Evolutionary conservation across 2,113 vertebrate species (phyloP), one percentile per base, ranked within the genome.

Genomic region (Antennarius striatus): DNA sequence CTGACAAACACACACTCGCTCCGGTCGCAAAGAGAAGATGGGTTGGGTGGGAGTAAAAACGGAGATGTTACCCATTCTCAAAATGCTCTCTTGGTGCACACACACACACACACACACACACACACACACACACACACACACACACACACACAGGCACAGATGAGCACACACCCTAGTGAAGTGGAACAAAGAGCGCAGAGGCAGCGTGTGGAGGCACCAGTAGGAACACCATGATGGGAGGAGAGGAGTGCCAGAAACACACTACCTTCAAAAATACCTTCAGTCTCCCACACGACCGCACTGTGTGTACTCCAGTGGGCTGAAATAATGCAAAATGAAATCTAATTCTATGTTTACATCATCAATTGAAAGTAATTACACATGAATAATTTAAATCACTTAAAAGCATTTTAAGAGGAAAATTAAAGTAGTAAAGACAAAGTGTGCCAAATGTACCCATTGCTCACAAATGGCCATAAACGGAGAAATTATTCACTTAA

Each of bases 131-230:
- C 10, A 54, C 0, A 10, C 22, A 63, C 17, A 55, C 4, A 48
- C 16, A 43, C 6, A 56, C 48, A 48, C 45, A 50, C 3, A 48
- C 39, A 39, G 22, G n/a, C 58, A 74, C 53, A 69, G 22, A 51
- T 7, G 45, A 32, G 51, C 28, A 82, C 76, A 86, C 84, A 85
- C 85, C 83, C 82, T 64, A 68, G 70, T 32, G 46, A 69, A 70
- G 75, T 80, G 84, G 85, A 89, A 87, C 88, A 91, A 89, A 91
- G 89, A 82, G 77, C 48, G 36, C 15, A 16, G 64, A 82, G 65
- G 73, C 81, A 81, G 81, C 82, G 67, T 85, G 83, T 63, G 69
- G 80, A 85, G 68, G 53, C 73, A 73, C 64, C 80, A 68, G 53
- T 15, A 81, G 67, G 84, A 86, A 62, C 66, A 75, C 52, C 48